Conservation (phyloP, 2,888 invertebrate species). For the Gibbula magus region DNA sequence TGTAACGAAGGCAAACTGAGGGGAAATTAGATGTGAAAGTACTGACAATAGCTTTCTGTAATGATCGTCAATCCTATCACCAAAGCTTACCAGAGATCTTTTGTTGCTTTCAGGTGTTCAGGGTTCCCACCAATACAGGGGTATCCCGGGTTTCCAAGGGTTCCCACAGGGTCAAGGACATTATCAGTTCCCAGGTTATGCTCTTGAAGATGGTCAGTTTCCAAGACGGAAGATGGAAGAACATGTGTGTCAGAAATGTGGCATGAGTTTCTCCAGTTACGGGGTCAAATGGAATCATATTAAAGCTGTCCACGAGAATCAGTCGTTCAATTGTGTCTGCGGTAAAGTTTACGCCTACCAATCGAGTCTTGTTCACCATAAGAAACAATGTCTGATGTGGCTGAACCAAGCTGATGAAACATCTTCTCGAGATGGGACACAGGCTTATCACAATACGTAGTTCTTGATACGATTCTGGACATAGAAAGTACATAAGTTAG, state of each 20-base stretch:
- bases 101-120: constrained; percentile 7
- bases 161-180: no score
- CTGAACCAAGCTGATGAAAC: neutral
- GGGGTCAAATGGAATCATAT: neutral
- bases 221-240: neutral
- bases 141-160: no score
- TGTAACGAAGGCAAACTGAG: no score
- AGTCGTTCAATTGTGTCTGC: neutral
- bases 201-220: no score
- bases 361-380: neutral
- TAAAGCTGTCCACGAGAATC: neutral
- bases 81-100: neutral
- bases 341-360: neutral
- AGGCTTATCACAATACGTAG: no score
- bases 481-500: no score
- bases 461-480: no score
- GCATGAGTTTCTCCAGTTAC: neutral
- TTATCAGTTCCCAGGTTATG: no score
- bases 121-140: neutral
- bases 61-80: no score
- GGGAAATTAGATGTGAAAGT: no score
- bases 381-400: neutral
- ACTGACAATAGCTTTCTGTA: no score
- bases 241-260: neutral
- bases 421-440: no score